phyloP scores from a whole-genome alignment of 2,888 invertebrate genomes.

The Sicus ferrugineus region DNA sequence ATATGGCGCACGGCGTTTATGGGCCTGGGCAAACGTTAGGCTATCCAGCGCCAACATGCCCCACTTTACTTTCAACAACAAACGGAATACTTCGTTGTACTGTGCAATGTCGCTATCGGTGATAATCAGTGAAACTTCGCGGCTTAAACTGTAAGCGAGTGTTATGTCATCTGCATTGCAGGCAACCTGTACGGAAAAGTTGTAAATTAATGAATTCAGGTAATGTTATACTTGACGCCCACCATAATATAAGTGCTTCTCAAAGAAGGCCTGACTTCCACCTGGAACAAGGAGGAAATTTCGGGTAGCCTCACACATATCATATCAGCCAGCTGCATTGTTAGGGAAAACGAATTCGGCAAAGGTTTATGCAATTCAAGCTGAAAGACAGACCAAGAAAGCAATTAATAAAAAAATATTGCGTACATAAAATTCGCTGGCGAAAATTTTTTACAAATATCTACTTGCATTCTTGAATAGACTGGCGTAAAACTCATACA shows the following conservation, averaged over 20 bases:
- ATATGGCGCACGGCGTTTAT: slow-evolving; percentile 48
- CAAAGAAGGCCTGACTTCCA: slow-evolving; percentile 50
- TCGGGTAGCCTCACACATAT: slow-evolving; percentile 64
- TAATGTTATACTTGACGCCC: neutral
- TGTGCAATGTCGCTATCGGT: slow-evolving; percentile 48
- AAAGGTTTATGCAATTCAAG: slow-evolving; percentile 65
- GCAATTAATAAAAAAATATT: neutral
- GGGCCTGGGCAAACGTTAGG: slow-evolving; percentile 60
- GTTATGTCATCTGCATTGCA: slow-evolving; percentile 57
- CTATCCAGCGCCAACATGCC: slow-evolving; percentile 67
- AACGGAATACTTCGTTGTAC: slow-evolving; percentile 65
- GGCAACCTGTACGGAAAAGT: slow-evolving; percentile 44
- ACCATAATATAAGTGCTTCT: slow-evolving; percentile 50
- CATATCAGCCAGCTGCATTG: slow-evolving; percentile 65
- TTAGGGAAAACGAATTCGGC: slow-evolving; percentile 64
- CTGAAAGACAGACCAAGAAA: slow-evolving; percentile 44
- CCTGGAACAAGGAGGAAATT: slow-evolving; percentile 51
- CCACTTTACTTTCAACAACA: slow-evolving; percentile 68
- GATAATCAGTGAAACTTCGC: slow-evolving; percentile 54
- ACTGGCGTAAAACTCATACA: slow-evolving; percentile 66
- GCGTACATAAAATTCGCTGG: neutral
- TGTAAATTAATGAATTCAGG: neutral
- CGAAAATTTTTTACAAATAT: neutral
- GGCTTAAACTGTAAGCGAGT: slow-evolving; percentile 52
- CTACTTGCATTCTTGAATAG: slow-evolving; percentile 65